Base-by-base conservation (phyloP, 2,797 vertebrate species). In the Delichon dasypus region DNA sequence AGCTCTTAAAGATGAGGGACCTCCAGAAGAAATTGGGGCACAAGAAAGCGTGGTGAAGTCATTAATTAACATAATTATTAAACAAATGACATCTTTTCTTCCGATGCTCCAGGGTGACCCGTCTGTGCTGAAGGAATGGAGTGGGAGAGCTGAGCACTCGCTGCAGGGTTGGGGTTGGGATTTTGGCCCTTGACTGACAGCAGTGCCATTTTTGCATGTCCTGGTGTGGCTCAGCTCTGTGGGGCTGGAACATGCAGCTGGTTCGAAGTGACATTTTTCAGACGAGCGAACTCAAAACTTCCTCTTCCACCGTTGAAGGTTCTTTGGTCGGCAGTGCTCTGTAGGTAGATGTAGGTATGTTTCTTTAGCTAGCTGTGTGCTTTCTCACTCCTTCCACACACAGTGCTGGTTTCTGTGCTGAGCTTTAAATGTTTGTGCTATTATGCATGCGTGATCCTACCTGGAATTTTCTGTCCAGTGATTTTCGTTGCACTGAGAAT, bases 221-320 rank as follows among this genome's bases (percentile, higher is more conserved):
- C 13, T 48, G 38, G 74, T 50, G 58, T 4, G 67, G 60, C 40
- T 79, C 60, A 27, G 66, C 54, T 48, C 70, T 62, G 45, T 1
- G 0, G 22, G 58, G 15, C n/a, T 12, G 5, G 2, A 19, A 45
- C 44, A 45, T 20, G 45, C 45, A 26, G 3, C 7, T 21, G 1
- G n/a, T 73, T 50, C 45, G 19, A 73, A 68, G 32, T 16, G 38
- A 51, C 12, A 1, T 75, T 79, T 84, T 87, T 93, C 67, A 70
- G 16, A 82, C 14, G 29, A 68, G 22, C 48, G 29, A 88, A 36
- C 16, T 54, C 65, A 48, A 60, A 78, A 53, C 21, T 67, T 70
- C 17, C 44, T n/a, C 16, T n/a, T 1, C 0, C 0, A 11, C 36
- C 2, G 0, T n/a, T 83, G 34, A 51, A 2, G 16, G 27, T 64